A percentile compares a stretch with the other conserved stretches of the same genome.
Evolutionary conservation across 2,797 vertebrate species (phyloP).

Genomic region (Paramormyrops hopkinsi): DNA sequence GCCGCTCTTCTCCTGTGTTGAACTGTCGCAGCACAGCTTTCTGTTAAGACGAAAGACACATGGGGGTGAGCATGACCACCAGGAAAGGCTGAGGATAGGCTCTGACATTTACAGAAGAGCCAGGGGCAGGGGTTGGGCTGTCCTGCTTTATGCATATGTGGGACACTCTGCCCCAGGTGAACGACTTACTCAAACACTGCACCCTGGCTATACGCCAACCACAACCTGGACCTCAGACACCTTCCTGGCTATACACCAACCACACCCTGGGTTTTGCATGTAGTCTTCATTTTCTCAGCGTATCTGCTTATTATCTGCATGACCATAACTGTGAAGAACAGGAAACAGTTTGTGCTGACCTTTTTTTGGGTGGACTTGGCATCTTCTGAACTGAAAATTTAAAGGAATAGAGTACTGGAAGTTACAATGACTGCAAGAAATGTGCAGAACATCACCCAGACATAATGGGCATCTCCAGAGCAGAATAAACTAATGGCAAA

Average conservation of each 20-base stretch:
- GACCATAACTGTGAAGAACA: neutral
- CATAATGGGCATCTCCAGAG: neutral
- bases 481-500: neutral
- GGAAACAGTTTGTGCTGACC: slow-evolving; percentile 48
- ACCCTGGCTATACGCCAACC: neutral
- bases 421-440: neutral
- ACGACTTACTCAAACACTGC: neutral
- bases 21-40: slow-evolving; percentile 91
- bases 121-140: neutral
- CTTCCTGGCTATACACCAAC: neutral
- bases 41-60: slow-evolving; percentile 55
- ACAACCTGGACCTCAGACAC: neutral
- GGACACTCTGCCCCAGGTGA: neutral
- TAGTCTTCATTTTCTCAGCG: neutral
- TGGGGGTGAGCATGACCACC: neutral
- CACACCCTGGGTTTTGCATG: neutral
- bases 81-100: neutral
- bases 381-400: slow-evolving; percentile 76
- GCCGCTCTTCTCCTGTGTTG: slow-evolving; percentile 82
- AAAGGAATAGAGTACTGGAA: slow-evolving; percentile 19
- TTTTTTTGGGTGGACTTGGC: slow-evolving; percentile 78
- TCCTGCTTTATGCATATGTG: neutral
- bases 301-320: neutral
- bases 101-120: neutral
- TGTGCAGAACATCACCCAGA: neutral